Evolutionary conservation across 2,113 vertebrate species (phyloP).

Genomic region (Ellobius talpinus): DNA sequence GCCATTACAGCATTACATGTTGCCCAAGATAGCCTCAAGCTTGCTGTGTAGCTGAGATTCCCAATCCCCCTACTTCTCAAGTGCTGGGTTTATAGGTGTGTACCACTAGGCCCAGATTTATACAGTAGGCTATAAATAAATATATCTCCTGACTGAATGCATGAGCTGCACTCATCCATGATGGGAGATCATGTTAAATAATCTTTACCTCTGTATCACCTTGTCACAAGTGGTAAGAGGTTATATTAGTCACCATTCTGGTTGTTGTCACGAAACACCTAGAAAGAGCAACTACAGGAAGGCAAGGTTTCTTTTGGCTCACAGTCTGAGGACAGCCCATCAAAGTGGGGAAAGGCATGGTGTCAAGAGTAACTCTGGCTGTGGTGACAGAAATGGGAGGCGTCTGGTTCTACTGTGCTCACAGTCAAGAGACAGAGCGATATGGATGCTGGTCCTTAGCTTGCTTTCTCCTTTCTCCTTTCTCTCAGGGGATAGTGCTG

Average conservation of each 20-base stretch:
- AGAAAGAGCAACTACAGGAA: background rate
- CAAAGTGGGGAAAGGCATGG: background rate
- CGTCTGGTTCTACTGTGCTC: background rate
- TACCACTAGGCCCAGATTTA: background rate
- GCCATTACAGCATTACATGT: background rate
- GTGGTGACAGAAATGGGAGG: background rate
- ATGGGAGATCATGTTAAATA: background rate
- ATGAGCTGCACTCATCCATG: background rate
- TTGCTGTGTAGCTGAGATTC: background rate
- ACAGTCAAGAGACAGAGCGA: background rate
- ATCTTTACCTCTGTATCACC: background rate
- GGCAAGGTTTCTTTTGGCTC: background rate
- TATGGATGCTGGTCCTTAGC: no score
- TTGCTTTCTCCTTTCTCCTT: no score
- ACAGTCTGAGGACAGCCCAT: background rate
- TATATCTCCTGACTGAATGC: background rate
- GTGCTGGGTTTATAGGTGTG: background rate
- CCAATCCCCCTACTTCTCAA: no score
- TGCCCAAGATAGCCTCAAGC: background rate
- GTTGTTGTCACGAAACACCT: background rate
- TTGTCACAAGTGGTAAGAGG: background rate
- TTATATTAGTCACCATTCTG: background rate
- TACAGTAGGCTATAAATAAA: conserved; percentile 18
- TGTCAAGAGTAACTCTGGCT: background rate
- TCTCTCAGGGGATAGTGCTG: no score